phyloP scores from a whole-genome alignment of 2,113 vertebrate genomes.

The Scatophagus argus region DNA sequence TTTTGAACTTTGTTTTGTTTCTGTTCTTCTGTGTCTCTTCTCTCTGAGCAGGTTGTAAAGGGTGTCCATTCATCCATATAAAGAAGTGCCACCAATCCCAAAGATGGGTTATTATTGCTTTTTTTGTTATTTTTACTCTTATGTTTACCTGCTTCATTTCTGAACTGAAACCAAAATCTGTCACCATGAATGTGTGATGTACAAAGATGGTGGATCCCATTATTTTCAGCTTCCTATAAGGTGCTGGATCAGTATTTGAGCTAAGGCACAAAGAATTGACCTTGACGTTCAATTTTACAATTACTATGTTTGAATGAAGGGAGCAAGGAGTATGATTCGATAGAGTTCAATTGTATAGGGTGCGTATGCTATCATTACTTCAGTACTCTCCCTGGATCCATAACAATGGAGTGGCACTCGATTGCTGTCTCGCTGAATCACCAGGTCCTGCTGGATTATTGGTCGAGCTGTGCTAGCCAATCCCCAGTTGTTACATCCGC shows the following conservation, averaged over 20 bases:
- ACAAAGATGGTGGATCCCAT: constrained; percentile 62
- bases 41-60: constrained; percentile 62
- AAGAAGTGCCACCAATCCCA: constrained; percentile 78
- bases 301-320: constrained; percentile 53
- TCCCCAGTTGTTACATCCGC: constrained; percentile 49
- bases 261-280: constrained; percentile 72
- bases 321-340: constrained; percentile 49
- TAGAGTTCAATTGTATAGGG: constrained; percentile 43
- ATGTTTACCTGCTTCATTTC: constrained; percentile 65
- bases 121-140: constrained; percentile 60
- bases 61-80: constrained; percentile 69
- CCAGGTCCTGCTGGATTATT: constrained; percentile 45
- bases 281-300: constrained; percentile 58
- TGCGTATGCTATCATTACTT: constrained; percentile 63
- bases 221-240: constrained; percentile 48
- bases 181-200: constrained; percentile 83
- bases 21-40: constrained; percentile 49
- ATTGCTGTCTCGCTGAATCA: constrained; percentile 73
- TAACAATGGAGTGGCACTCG: constrained; percentile 64
- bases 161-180: constrained; percentile 81
- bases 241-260: constrained; percentile 60
- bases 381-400: constrained; percentile 68
- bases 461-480: constrained; percentile 45
- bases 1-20: constrained; percentile 52
- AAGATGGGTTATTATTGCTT: constrained; percentile 69